Evolutionary conservation across 1,140 invertebrate species (phyloP).

Genomic region (Penaeus chinensis): DNA sequence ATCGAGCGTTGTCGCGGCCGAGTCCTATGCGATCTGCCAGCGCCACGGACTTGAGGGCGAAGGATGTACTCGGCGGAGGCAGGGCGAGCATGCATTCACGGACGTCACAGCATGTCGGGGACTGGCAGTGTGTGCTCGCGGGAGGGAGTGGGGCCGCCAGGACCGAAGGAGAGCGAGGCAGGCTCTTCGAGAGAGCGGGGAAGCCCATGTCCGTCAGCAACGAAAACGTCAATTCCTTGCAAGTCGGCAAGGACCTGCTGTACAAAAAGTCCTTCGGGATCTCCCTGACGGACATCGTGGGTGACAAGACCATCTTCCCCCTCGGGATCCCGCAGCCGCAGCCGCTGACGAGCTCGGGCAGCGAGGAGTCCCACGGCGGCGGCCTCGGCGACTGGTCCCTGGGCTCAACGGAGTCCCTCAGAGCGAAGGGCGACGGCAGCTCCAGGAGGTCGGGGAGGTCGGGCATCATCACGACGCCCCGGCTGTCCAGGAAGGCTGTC

Average conservation of each 20-base stretch:
- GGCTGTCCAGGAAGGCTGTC: slow-evolving; percentile 2
- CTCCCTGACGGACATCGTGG: slow-evolving; percentile 28
- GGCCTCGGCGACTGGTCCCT: slow-evolving; percentile 27
- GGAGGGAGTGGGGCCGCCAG: too few species aligned
- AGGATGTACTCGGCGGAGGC: too few species aligned
- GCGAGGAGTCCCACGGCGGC: slow-evolving; percentile 35
- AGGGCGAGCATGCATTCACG: too few species aligned
- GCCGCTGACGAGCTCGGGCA: background rate
- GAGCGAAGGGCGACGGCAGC: background rate
- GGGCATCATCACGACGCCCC: slow-evolving; percentile 39
- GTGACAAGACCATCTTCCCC: slow-evolving; percentile 29
- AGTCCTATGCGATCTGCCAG: too few species aligned
- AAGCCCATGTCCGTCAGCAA: slow-evolving; percentile 13
- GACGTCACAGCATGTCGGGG: too few species aligned
- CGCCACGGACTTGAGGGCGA: too few species aligned
- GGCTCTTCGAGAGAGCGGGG: background rate
- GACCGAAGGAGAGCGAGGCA: too few species aligned
- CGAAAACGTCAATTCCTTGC: slow-evolving; percentile 23
- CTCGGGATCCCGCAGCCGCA: slow-evolving; percentile 19
- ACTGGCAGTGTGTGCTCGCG: too few species aligned
- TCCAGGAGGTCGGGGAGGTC: slow-evolving; percentile 22
- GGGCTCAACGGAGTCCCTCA: background rate
- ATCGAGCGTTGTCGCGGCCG: too few species aligned
- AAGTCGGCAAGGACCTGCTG: background rate
- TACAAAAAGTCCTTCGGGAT: slow-evolving; percentile 35